Conservation (phyloP, 2,797 vertebrate genomes). For the Limosa lapponica region DNA sequence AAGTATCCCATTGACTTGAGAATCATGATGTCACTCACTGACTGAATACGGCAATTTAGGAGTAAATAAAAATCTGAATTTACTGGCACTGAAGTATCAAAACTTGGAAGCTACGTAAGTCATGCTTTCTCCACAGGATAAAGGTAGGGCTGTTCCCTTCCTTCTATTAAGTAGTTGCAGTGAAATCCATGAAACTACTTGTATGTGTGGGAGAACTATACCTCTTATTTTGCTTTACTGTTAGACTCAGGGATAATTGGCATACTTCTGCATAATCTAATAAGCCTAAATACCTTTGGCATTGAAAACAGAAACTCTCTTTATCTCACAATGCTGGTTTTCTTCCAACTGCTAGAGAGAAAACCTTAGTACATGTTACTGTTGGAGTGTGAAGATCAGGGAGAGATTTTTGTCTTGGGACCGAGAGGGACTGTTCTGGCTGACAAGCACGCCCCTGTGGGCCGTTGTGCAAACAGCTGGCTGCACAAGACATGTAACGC, state of each 20-base stretch:
- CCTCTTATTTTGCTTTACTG: background rate
- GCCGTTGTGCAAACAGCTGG: background rate
- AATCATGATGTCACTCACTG: background rate
- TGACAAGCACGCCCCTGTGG: background rate
- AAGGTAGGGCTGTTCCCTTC: background rate
- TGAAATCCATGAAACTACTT: background rate
- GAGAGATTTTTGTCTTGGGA: background rate
- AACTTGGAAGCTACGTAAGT: background rate
- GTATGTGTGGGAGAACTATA: background rate
- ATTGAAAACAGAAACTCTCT: background rate
- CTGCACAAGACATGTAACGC: background rate
- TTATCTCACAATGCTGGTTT: background rate
- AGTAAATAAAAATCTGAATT: background rate
- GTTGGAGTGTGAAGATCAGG: background rate
- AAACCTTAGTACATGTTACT: fast-evolving
- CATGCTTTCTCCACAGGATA: background rate
- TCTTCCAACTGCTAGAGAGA: background rate
- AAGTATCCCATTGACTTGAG: background rate
- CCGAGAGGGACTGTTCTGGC: background rate
- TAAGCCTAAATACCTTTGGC: background rate
- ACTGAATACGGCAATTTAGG: background rate
- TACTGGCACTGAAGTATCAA: background rate
- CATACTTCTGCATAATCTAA: background rate
- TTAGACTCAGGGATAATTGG: slow-evolving; percentile 44
- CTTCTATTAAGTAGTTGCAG: background rate